Evolutionary conservation across 1,140 invertebrate genomes (phyloP).

Genomic region (Macrobrachium rosenbergii): DNA sequence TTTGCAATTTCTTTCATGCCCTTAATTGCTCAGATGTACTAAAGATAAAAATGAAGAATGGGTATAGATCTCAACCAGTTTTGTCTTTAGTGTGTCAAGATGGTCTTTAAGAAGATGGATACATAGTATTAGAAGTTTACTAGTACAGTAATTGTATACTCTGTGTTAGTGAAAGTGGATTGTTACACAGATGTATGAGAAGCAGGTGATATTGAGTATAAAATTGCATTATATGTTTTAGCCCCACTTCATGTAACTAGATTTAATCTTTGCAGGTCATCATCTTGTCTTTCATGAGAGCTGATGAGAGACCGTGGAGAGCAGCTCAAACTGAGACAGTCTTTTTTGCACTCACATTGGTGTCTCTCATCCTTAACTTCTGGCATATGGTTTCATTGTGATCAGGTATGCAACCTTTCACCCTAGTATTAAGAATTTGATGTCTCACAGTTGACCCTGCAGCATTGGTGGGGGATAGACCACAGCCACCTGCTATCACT

Average conservation of each 20-base stretch:
- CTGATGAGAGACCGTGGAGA: slow-evolving; percentile 77
- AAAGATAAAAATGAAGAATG: too few relatives aligned
- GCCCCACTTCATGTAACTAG: neutral
- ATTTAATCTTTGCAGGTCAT: slow-evolving; percentile 49
- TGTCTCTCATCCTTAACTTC: slow-evolving; percentile 76
- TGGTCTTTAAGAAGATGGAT: too few relatives aligned
- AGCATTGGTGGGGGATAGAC: too few relatives aligned
- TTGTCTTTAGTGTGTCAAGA: too few relatives aligned
- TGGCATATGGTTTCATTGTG: slow-evolving; percentile 76
- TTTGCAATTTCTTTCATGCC: too few relatives aligned
- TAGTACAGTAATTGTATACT: neutral
- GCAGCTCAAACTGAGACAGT: slow-evolving; percentile 81
- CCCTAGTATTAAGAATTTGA: too few relatives aligned
- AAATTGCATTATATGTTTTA: neutral
- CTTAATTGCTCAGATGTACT: too few relatives aligned
- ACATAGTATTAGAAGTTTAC: too few relatives aligned
- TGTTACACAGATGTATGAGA: too few relatives aligned
- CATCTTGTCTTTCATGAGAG: slow-evolving; percentile 70
- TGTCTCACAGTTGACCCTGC: too few relatives aligned
- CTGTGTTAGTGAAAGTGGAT: neutral
- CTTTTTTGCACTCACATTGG: slow-evolving; percentile 78
- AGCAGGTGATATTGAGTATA: neutral
- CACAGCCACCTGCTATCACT: too few relatives aligned
- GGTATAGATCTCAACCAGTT: too few relatives aligned
- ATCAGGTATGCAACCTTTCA: slow-evolving; percentile 69